Base-by-base conservation (phyloP, 2,888 invertebrate genomes). In the Eristalinus sepulchralis region DNA sequence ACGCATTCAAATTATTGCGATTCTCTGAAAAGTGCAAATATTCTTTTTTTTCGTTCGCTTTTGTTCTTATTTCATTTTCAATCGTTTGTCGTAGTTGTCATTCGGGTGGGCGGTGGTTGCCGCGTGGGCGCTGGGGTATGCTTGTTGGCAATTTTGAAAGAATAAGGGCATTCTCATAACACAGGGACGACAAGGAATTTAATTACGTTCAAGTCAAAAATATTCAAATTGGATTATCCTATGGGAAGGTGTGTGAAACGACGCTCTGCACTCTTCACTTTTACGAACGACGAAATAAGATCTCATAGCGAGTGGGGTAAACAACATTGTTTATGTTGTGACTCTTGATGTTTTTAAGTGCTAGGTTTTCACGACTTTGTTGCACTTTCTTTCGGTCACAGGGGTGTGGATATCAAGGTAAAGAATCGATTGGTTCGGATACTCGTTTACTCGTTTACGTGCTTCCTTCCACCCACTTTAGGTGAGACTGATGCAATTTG, bases 1-100 rank as follows among this genome's bases (percentile, higher is more conserved):
- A 57, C 64, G 63, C 70, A 63, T 64, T 70, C 63, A 78, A 70
- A 78, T 70, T 31, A 78, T 63, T 70, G 64, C 39, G 17, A 63
- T 64, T 31, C 64, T 71, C 55, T 22, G 53, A 31, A 8, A 27
- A 76, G 76, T 66, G 62, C 66, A 75, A 60, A 76, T 59, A 67
- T 60, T 57, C 1, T 57, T 34, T 66, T n/a, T 39, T 55, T 55
- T n/a, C n/a, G n/a, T n/a, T n/a, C n/a, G n/a, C 22, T 34, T 20
- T 10, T 57, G 59, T 59, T 47, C 57, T 8, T 39, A 63, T 63
- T 39, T 31, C 27, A 39, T 57, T 36, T 77, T 70, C 34, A 53
- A 34, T 77, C 31, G 55, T 70, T 70, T 17, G 62, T 27, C 27
- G 53, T 47, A 59, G 24, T 57, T 75, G 27, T 68, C 59, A 67